phyloP scores from a whole-genome alignment of 2,888 invertebrate genomes.

The Leptarthrus brevirostris region DNA sequence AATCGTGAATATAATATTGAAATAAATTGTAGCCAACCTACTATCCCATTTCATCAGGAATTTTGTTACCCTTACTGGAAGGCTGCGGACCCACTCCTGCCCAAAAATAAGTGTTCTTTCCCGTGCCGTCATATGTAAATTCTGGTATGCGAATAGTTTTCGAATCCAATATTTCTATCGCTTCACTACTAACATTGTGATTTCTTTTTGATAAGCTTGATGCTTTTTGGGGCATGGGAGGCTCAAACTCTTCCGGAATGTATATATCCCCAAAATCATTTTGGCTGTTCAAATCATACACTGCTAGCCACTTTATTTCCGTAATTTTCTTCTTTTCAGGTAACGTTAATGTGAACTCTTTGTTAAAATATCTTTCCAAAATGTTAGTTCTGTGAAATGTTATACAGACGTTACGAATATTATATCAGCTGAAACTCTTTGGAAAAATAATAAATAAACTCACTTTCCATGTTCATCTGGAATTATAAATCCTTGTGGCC shows the following conservation, averaged over 20 bases:
- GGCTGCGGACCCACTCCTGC: slow-evolving; percentile 90
- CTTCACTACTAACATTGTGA: slow-evolving; percentile 77
- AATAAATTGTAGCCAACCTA: slow-evolving; percentile 70
- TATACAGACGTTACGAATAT: neutral
- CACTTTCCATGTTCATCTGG: slow-evolving; percentile 89
- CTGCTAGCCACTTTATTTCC: slow-evolving; percentile 88
- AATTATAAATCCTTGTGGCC: slow-evolving; percentile 91
- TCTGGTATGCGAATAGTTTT: slow-evolving; percentile 82
- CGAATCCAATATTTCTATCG: slow-evolving; percentile 82
- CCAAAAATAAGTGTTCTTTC: slow-evolving; percentile 86
- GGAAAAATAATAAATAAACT: slow-evolving; percentile 58
- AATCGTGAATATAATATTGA: too few species aligned
- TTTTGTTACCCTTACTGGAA: slow-evolving; percentile 80
- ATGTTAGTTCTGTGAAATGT: slow-evolving; percentile 79
- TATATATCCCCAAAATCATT: slow-evolving; percentile 91
- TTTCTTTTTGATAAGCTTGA: slow-evolving; percentile 71
- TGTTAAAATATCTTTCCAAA: slow-evolving; percentile 85
- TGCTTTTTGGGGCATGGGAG: slow-evolving; percentile 77
- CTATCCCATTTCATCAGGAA: slow-evolving; percentile 94
- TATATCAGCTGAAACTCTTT: neutral
- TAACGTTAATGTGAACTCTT: slow-evolving; percentile 82
- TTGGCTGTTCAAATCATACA: slow-evolving; percentile 88
- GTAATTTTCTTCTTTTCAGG: slow-evolving; percentile 89
- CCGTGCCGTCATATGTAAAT: slow-evolving; percentile 81
- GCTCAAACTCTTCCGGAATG: slow-evolving; percentile 90